phyloP scores from a whole-genome alignment of 2,113 vertebrate species.

The Canis aureus region DNA sequence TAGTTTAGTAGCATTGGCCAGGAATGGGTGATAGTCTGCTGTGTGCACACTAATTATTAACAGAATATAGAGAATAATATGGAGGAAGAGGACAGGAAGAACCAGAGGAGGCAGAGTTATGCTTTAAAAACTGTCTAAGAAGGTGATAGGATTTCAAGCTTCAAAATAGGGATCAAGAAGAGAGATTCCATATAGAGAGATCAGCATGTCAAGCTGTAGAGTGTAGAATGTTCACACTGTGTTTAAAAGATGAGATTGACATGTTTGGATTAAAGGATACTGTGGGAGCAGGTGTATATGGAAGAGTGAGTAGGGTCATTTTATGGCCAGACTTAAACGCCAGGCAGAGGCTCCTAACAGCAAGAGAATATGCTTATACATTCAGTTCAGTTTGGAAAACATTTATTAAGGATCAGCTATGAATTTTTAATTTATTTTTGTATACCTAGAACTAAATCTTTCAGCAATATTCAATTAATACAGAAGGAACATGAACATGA shows the following conservation, averaged over 20 bases:
- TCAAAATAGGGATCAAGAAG: not conserved
- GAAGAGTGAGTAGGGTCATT: not conserved
- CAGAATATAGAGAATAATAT: not conserved
- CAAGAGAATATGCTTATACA: not conserved
- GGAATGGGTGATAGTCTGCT: not conserved
- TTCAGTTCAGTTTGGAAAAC: constrained; percentile 20
- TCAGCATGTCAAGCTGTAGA: not conserved
- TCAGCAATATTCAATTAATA: not conserved
- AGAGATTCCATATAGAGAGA: not conserved
- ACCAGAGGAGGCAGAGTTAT: not conserved
- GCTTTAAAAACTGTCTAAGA: not conserved
- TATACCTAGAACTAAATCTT: not conserved
- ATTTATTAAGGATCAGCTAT: not conserved
- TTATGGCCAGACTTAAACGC: not conserved
- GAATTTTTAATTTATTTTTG: not conserved
- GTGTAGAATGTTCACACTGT: not conserved
- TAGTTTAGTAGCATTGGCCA: not conserved
- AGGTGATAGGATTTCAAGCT: not conserved
- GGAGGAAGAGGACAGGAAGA: not conserved
- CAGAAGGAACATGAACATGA: not conserved
- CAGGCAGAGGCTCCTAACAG: not conserved
- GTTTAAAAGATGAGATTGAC: not conserved
- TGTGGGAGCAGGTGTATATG: not conserved
- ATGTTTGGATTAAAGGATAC: not conserved
- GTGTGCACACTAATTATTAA: not conserved